Evolutionary conservation across 2,797 vertebrate species (phyloP).

Genomic region (Lemur catta): DNA sequence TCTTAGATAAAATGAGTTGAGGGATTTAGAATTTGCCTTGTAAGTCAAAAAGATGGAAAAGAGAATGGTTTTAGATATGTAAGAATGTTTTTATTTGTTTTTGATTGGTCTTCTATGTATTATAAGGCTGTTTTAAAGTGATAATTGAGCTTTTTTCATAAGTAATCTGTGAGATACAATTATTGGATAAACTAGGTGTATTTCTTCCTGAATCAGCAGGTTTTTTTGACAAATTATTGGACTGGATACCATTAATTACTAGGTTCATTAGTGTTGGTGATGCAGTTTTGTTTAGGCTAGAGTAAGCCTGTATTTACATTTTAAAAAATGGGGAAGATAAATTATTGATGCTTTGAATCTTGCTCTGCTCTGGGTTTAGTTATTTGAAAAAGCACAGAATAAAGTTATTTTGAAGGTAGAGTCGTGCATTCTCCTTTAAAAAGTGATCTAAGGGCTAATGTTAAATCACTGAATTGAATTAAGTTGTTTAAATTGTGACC

Average conservation of each 20-base stretch:
- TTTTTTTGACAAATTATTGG: background rate
- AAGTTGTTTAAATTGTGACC: background rate
- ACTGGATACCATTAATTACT: background rate
- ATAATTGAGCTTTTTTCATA: background rate
- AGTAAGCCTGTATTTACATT: background rate
- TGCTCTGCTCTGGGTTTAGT: slow-evolving; percentile 42
- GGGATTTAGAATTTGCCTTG: background rate
- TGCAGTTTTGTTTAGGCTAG: background rate
- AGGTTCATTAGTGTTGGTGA: background rate
- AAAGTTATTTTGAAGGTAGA: slow-evolving; percentile 31
- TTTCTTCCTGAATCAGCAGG: background rate
- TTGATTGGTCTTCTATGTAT: background rate
- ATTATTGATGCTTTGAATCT: background rate
- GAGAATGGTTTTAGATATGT: background rate
- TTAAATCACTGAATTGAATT: background rate
- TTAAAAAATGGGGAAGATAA: background rate
- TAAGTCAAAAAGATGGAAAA: background rate
- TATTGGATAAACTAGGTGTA: background rate
- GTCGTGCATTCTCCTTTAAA: slow-evolving; percentile 14
- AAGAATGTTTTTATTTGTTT: slow-evolving; percentile 35
- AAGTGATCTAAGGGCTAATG: background rate
- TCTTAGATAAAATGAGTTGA: background rate
- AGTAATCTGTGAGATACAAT: background rate
- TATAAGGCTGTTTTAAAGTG: background rate
- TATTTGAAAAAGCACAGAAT: slow-evolving; percentile 54